Conservation (phyloP, 2,888 invertebrate genomes). For the Clanis bilineata region DNA sequence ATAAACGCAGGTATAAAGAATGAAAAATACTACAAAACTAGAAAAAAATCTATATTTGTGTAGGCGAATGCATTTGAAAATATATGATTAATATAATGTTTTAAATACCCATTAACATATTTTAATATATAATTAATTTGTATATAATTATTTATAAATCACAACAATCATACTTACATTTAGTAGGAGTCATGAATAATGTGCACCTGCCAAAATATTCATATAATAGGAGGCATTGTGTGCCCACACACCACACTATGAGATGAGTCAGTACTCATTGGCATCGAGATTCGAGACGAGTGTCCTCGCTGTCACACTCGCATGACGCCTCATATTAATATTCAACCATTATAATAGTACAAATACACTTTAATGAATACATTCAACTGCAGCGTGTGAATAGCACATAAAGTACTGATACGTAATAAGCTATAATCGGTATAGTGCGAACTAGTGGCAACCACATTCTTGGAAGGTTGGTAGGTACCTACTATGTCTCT, state of each 20-base stretch:
- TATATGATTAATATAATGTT: background rate
- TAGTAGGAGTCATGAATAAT: slow-evolving; percentile 27
- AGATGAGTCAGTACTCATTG: slow-evolving; percentile 39
- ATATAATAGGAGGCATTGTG: slow-evolving; percentile 33
- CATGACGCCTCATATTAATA: slow-evolving; percentile 17
- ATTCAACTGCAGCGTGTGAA: slow-evolving; percentile 21
- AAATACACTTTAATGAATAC: slow-evolving; percentile 20
- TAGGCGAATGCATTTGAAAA: background rate
- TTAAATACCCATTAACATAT: background rate
- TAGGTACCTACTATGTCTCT: background rate
- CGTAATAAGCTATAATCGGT: background rate
- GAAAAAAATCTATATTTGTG: too few species aligned
- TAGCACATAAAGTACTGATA: background rate
- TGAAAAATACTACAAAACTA: too few species aligned
- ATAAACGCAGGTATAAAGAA: too few species aligned
- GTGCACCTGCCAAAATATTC: slow-evolving; percentile 30
- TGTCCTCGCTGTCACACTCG: slow-evolving; percentile 36
- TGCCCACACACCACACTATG: slow-evolving; percentile 34
- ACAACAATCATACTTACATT: background rate
- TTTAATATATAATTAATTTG: background rate
- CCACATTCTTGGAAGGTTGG: background rate
- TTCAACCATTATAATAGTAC: slow-evolving; percentile 24
- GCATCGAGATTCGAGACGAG: slow-evolving; percentile 13
- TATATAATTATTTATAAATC: background rate
- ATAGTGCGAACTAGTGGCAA: background rate